phyloP scores from a whole-genome alignment of 1,140 invertebrate species.

The Notospermus geniculatus region DNA sequence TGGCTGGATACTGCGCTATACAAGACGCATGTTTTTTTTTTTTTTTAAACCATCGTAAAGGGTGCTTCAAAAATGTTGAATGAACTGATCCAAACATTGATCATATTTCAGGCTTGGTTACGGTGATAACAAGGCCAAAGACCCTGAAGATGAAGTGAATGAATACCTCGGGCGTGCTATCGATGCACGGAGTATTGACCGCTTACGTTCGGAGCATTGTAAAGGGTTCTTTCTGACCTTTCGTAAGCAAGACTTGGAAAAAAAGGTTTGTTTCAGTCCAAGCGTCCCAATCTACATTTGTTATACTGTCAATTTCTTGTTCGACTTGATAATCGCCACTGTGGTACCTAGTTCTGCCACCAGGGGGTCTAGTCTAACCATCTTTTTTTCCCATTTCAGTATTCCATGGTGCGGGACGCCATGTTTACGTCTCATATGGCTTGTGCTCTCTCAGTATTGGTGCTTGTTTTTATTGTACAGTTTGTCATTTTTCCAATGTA shows the following conservation, averaged over 20 bases:
- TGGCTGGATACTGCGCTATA: no score
- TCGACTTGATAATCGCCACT: background rate
- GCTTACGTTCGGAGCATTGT: slow-evolving; percentile 80
- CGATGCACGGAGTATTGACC: slow-evolving; percentile 89
- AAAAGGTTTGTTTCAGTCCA: slow-evolving; percentile 64
- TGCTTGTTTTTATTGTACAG: slow-evolving; percentile 81
- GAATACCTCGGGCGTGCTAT: slow-evolving; percentile 92
- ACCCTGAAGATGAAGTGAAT: slow-evolving; percentile 88
- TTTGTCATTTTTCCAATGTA: slow-evolving; percentile 69
- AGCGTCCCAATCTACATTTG: slow-evolving; percentile 1
- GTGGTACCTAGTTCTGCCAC: background rate
- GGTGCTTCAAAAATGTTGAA: no score
- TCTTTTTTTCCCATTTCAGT: slow-evolving; percentile 61
- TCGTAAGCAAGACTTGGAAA: slow-evolving; percentile 73
- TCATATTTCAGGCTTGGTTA: slow-evolving; percentile 65
- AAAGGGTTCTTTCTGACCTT: slow-evolving; percentile 82
- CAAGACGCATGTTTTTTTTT: no score
- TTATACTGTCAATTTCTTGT: background rate
- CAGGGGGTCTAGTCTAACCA: background rate
- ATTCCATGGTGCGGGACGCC: slow-evolving; percentile 77
- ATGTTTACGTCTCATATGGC: slow-evolving; percentile 83
- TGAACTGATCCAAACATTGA: no score
- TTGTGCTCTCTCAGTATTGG: slow-evolving; percentile 78
- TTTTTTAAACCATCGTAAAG: no score
- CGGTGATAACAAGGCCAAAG: slow-evolving; percentile 51